Percentiles rank a stretch among this genome's conserved stretches.
Conservation (phyloP, 1,140 invertebrate species). For the Diorhabda carinulata region DNA sequence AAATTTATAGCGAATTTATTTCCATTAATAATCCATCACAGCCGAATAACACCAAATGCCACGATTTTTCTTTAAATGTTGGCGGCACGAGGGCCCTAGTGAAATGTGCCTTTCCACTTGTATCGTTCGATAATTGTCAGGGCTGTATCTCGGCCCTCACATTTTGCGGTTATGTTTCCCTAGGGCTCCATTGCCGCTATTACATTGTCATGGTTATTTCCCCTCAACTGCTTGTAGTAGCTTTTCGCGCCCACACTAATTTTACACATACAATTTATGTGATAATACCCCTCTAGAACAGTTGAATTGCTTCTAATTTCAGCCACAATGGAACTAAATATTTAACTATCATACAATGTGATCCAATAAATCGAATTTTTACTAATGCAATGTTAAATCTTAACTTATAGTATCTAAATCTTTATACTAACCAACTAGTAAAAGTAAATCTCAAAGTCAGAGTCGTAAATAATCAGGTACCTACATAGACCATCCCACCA, state of each 20-base stretch:
- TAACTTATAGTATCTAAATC: too few relatives aligned
- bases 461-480: too few relatives aligned
- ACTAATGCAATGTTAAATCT: too few relatives aligned
- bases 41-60: conserved; percentile 9
- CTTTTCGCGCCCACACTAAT: conserved; percentile 9
- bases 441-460: too few relatives aligned
- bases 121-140: conserved; percentile 43
- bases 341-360: background rate
- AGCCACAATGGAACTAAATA: background rate
- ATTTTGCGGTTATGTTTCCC: conserved; percentile 43
- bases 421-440: too few relatives aligned
- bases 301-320: background rate
- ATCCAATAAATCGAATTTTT: too few relatives aligned
- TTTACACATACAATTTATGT: conserved; percentile 20
- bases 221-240: conserved; percentile 11
- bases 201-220: conserved; percentile 34
- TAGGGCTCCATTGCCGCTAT: conserved; percentile 42
- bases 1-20: too few relatives aligned
- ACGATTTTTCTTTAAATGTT: conserved; percentile 7
- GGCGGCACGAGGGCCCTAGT: conserved; percentile 7
- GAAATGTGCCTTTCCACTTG: conserved; percentile 18
- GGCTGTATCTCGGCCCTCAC: conserved; percentile 34
- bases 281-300: background rate
- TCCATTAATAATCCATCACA: background rate
- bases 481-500: too few relatives aligned